phyloP scores from a whole-genome alignment of 2,797 vertebrate species.

The Botia almorhae region DNA sequence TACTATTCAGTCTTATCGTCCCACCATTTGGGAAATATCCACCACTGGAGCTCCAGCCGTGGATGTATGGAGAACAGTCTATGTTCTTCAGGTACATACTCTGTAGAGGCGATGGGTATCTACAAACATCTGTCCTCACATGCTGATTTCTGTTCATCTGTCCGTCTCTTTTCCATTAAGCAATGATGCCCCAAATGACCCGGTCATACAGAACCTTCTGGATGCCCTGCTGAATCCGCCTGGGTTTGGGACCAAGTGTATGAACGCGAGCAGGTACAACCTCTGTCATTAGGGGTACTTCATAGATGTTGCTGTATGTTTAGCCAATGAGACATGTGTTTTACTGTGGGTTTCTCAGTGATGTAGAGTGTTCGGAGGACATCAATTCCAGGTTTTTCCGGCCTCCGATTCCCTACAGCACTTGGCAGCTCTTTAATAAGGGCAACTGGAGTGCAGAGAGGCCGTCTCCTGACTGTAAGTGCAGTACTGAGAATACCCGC shows the following conservation, averaged over 20 bases:
- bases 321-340: not conserved
- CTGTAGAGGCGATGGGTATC: conserved; percentile 77
- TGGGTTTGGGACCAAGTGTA: conserved; percentile 80
- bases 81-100: conserved; percentile 89
- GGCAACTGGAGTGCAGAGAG: conserved; percentile 79
- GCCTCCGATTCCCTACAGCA: conserved; percentile 67
- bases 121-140: not conserved
- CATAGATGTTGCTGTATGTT: not conserved
- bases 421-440: conserved; percentile 71
- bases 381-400: conserved; percentile 56
- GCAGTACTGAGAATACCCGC: conserved; percentile 78
- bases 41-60: conserved; percentile 81
- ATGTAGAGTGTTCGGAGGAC: conserved; percentile 60
- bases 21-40: conserved; percentile 87
- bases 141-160: not conserved
- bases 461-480: conserved; percentile 81
- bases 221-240: conserved; percentile 79
- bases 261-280: conserved; percentile 71
- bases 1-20: conserved; percentile 86
- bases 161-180: conserved; percentile 64
- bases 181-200: conserved; percentile 79
- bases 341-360: conserved; percentile 59
- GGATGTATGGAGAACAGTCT: conserved; percentile 88
- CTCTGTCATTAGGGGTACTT: not conserved
- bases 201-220: conserved; percentile 70